Conservation (phyloP, 2,888 invertebrate species). For the Mycogona germanica region DNA sequence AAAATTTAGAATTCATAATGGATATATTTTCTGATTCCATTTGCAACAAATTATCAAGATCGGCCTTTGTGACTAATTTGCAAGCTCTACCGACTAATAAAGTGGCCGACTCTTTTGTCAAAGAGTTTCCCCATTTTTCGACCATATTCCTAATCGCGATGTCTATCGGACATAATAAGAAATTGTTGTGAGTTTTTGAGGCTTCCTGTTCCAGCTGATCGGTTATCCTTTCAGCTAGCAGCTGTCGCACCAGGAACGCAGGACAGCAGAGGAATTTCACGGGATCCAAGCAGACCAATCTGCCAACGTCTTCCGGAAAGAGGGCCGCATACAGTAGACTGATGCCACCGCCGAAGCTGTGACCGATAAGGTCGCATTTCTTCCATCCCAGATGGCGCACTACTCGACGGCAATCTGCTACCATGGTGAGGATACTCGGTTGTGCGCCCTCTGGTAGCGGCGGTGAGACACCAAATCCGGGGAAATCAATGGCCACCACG, state of each 20-base stretch:
- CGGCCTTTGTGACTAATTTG: neutral
- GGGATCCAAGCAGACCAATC: constrained; percentile 27
- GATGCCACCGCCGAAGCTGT: constrained; percentile 42
- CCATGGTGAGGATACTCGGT: neutral
- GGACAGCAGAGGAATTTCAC: constrained; percentile 21
- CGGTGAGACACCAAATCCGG: constrained; percentile 47
- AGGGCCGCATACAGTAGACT: constrained; percentile 31
- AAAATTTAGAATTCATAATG: no score
- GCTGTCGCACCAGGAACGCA: neutral
- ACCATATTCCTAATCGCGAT: constrained; percentile 35
- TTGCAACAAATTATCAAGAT: no score
- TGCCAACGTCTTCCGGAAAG: constrained; percentile 30
- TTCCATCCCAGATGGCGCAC: constrained; percentile 3
- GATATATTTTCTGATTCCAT: no score
- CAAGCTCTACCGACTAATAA: constrained; percentile 7
- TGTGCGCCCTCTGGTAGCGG: constrained; percentile 38
- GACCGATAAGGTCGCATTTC: constrained; percentile 22
- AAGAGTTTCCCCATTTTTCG: constrained; percentile 17
- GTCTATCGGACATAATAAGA: no score
- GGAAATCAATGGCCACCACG: constrained; percentile 41
- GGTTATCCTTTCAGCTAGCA: no score
- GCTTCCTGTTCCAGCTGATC: no score
- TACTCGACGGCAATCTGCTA: constrained; percentile 12
- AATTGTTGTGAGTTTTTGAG: no score
- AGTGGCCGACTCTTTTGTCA: constrained; percentile 6